These are phyloP conservation scores for Aporrectodea caliginosa DNA, from an alignment of 1,140 invertebrate genomes.

Conservation along the genomic window DNA sequence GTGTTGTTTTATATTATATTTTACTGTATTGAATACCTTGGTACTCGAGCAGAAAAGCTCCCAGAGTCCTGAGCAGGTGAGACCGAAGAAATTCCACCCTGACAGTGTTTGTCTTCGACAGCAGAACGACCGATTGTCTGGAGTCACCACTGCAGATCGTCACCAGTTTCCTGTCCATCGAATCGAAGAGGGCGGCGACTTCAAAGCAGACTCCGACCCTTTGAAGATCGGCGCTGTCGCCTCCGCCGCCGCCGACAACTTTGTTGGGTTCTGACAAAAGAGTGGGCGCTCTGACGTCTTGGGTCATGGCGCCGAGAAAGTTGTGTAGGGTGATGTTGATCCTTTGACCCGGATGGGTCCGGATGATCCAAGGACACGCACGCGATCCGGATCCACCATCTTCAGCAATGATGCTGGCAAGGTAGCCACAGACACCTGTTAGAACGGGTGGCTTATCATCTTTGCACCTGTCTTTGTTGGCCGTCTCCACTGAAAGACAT, in stretches of 20 bases:
- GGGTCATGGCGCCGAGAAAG: not conserved
- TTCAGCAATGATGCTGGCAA: not conserved
- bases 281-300: not conserved
- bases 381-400: not conserved
- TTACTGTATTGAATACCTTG: no score
- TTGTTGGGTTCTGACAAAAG: not conserved
- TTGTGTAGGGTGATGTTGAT: not conserved
- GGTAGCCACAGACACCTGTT: not conserved
- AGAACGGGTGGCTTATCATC: not conserved
- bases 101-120: not conserved
- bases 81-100: not conserved
- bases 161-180: not conserved
- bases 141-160: not conserved
- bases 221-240: not conserved
- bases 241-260: not conserved
- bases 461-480: not conserved
- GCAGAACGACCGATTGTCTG: not conserved
- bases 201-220: not conserved
- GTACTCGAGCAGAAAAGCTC: not conserved
- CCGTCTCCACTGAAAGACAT: not conserved
- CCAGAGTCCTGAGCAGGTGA: not conserved
- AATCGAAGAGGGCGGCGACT: not conserved
- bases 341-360: not conserved
- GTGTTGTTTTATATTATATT: no score
- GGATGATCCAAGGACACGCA: not conserved